phyloP scores from a whole-genome alignment of 2,888 invertebrate genomes.

The Gerosis bhagava region DNA sequence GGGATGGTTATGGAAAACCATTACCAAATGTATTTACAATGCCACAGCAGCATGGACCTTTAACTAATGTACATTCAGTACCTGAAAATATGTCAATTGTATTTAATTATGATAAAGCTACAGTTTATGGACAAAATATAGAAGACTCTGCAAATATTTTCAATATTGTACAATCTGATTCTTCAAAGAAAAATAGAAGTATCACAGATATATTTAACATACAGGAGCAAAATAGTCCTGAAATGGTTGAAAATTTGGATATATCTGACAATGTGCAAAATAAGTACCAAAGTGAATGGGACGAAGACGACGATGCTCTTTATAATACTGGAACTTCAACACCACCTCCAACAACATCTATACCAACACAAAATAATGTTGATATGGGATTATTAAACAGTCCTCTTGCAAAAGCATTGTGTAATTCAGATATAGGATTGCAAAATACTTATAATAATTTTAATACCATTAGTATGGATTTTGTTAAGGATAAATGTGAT shows the following conservation, averaged over 20 bases:
- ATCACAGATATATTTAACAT: constrained; percentile 70
- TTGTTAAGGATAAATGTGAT: constrained; percentile 53
- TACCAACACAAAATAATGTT: constrained; percentile 37
- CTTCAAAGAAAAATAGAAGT: constrained; percentile 57
- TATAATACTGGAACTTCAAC: constrained; percentile 53
- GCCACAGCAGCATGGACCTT: no score
- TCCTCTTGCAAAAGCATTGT: constrained; percentile 49
- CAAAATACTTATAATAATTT: constrained; percentile 29
- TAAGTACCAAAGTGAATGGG: constrained; percentile 63
- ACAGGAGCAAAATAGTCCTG: constrained; percentile 44
- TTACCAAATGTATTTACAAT: background rate
- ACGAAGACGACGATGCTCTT: constrained; percentile 74
- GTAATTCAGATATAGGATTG: constrained; percentile 38
- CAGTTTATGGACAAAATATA: background rate
- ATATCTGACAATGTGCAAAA: constrained; percentile 50
- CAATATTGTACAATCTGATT: constrained; percentile 60
- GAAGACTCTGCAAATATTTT: constrained; percentile 47
- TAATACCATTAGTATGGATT: constrained; percentile 41
- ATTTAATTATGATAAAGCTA: constrained; percentile 5
- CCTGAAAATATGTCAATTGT: constrained; percentile 40
- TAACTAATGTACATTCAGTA: no score
- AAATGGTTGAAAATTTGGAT: constrained; percentile 45
- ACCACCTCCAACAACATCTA: constrained; percentile 27
- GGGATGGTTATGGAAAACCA: constrained; percentile 10
- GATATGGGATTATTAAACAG: constrained; percentile 42